Base-by-base conservation (phyloP, 2,113 vertebrate genomes). In the Halichoeres trimaculatus region DNA sequence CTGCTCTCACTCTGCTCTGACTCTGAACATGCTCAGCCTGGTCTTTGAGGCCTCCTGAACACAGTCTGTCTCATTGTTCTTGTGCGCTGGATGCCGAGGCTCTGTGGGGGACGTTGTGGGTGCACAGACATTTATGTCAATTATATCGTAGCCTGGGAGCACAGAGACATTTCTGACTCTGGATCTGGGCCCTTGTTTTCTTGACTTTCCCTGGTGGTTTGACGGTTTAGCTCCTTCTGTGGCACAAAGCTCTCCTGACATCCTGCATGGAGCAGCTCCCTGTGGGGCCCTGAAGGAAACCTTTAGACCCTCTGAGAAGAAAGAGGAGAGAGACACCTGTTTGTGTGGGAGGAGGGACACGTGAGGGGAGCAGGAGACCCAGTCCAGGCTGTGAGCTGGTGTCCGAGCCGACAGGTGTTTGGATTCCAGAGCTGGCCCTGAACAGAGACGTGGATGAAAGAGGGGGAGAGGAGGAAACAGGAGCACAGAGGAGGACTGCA, bases 41-140 rank as follows among this genome's bases (percentile, higher is more conserved):
- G n/a, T 65, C 47, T 75, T 68, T 78, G 52, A 72, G 48, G 60
- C 70, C 74, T 86, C 67, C 54, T 64, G 17, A 19, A 63, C 66
- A 93, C 83, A 93, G 89, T 87, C 67, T 41, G 61, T 38, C 70
- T 74, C 70, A 68, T 91, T 94, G 90, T 92, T 89, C 82, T 41
- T 22, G 35, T 48, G 8, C 67, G 68, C 84, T 82, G 92, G 92
- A 91, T 88, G 85, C 80, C 2, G 1, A 56, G 79, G 83, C 85
- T 83, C 88, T 89, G 88, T 88, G 76, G 70, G 83, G 53, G 76
- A 60, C 43, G 36, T 23, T 85, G 89, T 90, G 83, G 75, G 64
- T 71, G 55, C 73, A 47, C 35, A 63, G 54, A 76, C 73, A 85
- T 90, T 87, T 74, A 87, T 83, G 79, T 50, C 77, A 79, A 85